Evolutionary conservation across 2,113 vertebrate species (phyloP), one percentile per base, ranked within the genome.

Genomic region (Gymnogyps californianus): DNA sequence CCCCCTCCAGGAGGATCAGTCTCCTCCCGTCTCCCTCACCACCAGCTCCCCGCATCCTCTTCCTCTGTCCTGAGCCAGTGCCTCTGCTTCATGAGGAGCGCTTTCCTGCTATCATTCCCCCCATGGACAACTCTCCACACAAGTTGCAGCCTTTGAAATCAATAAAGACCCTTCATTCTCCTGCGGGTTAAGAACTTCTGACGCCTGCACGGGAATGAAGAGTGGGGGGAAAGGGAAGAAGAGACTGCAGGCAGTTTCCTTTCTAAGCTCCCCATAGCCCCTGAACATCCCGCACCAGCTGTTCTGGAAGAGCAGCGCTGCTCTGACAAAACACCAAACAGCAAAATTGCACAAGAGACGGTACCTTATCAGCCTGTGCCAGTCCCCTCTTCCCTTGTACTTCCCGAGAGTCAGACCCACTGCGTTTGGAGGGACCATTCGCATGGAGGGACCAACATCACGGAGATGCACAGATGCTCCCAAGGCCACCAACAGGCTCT

Each of bases 301-400:
- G 36, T 18, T 66, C 34, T 14, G 36, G 67, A 40, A n/a, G 28
- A 16, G 49, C 38, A 34, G 72, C 1, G 3, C 65, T 24, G 64
- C 79, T 81, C 31, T n/a, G 54, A 46, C 38, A 49, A 14, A 54
- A 8, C 38, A 58, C 16, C 36, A 46, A 47, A 64, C 14, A 44
- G 52, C 58, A 55, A n/a, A 62, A 67, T 1, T 2, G 3, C 32
- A 11, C 49, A 46, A 32, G 16, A 38, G 55, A 11, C 0, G 2
- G 28, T 3, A 31, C 5, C 32, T 4, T 8, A 7, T 11, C 72
- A 32, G 59, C 25, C 55, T 26, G 36, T 4, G 4, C 59, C 74
- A 42, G n/a, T 14, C 28, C 16, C 25, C 24, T 29, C 80, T 12
- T 34, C 32, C 51, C 46, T 54, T 1, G 1, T 5, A 2, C 26